Evolutionary conservation across 35 echinoderm and acorn worm species (phyloP), one percentile per base, ranked within the genome.

Genomic region (Stichopus chloronotus): DNA sequence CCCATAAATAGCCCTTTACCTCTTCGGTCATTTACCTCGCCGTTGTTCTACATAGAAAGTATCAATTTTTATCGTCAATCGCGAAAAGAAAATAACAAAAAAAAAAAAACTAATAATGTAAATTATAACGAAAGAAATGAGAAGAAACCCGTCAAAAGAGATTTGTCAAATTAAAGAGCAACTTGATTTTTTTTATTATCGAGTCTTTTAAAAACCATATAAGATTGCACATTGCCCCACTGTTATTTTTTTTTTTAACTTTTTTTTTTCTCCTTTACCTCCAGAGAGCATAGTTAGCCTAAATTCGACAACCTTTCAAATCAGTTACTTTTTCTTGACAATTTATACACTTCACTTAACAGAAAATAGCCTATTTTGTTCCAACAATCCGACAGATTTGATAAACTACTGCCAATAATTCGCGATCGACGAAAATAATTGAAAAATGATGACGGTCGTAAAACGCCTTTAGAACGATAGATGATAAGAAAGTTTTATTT

Each of bases 101-200:
- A 43, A 43, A 43, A 78, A 43, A 78, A 24, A 78, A 78, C 12
- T 25, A 25, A 21, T 25, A 21, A 43, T 43, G 30, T 43, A 43
- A 0, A 43, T 43, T 78, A 14, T 78, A 78, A 25, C 52, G 76
- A 14, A 21, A 9, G 30, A 72, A 72, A n/a, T 72, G 69, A 53
- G 24, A 85, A n/a, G 7, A 20, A 55, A 19, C n/a, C 20, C 16
- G 55, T 58, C 52, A 20, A n/a, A 59, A 55, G 8, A 59, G 82
- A 58, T 85, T 85, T 85, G 82, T 85, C 82, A 85, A 85, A 85
- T 85, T 85, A 85, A 85, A 85, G 25, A 5, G 54, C 19, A 20
- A 72, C 69, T 72, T n/a, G n/a, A n/a, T n/a, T 72, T 72, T 43
- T 43, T 43, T 43, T 43, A 43, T 43, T 72, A 72, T 72, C 22